Percentiles rank a stretch among this genome's conserved stretches.
These are phyloP conservation scores for Taphrorychus bicolor DNA, from an alignment of 2,888 invertebrate species.

Conservation along the genomic window DNA sequence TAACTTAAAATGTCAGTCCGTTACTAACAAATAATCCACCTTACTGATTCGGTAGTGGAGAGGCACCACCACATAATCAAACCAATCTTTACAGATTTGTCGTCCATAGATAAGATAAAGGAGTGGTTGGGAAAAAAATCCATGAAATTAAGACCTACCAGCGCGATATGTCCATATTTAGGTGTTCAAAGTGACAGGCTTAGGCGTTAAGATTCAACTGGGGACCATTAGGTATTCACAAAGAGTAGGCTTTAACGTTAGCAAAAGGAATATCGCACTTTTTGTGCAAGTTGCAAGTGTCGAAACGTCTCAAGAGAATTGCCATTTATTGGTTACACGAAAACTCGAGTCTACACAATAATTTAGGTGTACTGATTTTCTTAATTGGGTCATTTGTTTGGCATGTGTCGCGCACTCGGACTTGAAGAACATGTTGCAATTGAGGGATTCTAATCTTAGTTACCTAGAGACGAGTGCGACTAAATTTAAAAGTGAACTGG, in stretches of 20 bases:
- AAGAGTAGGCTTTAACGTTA: neutral
- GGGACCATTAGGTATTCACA: neutral
- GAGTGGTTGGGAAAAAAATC: conserved; percentile 7
- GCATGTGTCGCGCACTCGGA: neutral
- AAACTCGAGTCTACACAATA: neutral
- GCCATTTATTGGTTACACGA: neutral
- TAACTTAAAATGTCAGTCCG: neutral
- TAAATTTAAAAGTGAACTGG: neutral
- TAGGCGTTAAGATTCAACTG: neutral
- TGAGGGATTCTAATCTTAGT: neutral
- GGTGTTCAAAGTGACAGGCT: conserved; percentile 5
- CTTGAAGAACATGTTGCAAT: neutral
- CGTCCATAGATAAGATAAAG: no score
- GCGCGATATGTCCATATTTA: conserved; percentile 14
- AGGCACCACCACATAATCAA: no score
- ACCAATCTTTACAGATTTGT: no score
- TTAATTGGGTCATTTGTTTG: neutral
- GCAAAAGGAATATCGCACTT: neutral
- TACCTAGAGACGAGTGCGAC: neutral
- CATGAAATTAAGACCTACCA: conserved; percentile 30
- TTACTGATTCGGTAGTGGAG: no score
- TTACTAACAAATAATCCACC: neutral
- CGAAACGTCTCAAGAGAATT: neutral
- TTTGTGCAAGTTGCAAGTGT: neutral
- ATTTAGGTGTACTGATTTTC: neutral